Evolutionary conservation across 2,797 vertebrate species (phyloP).

Genomic region (Pelochelys cantorii): DNA sequence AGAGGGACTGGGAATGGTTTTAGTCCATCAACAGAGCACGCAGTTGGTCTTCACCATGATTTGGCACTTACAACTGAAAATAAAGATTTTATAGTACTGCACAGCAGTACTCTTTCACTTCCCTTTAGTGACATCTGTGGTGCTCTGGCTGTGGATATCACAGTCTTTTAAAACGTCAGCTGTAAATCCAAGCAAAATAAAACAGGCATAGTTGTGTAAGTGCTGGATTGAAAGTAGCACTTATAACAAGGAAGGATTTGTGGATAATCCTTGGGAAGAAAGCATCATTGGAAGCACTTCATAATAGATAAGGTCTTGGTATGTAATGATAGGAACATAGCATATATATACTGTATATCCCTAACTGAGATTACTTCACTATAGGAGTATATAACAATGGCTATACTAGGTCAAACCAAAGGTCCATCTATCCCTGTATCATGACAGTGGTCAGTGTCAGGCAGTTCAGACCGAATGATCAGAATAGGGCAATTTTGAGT

Average conservation of each 20-base stretch:
- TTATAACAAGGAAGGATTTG: neutral
- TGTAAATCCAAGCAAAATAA: neutral
- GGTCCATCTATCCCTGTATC: too few relatives aligned
- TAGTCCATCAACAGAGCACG: rapidly evolving
- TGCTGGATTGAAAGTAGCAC: neutral
- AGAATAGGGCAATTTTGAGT: too few relatives aligned
- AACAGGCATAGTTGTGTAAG: rapidly evolving
- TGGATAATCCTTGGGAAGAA: neutral
- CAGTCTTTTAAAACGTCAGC: neutral
- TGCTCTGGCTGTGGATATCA: neutral
- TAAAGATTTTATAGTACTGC: neutral
- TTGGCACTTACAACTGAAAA: neutral
- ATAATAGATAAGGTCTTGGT: neutral
- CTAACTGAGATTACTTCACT: slow-evolving; percentile 1
- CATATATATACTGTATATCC: neutral
- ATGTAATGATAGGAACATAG: neutral
- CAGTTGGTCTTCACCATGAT: neutral
- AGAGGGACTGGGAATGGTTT: neutral
- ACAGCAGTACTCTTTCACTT: neutral
- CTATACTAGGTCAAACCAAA: too few relatives aligned
- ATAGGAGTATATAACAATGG: neutral
- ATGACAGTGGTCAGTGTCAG: too few relatives aligned
- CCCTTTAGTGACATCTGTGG: neutral
- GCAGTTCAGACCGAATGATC: too few relatives aligned
- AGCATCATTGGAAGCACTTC: neutral